phyloP scores from a whole-genome alignment of 2,888 invertebrate genomes.

The Tromatobia lineatoria region DNA sequence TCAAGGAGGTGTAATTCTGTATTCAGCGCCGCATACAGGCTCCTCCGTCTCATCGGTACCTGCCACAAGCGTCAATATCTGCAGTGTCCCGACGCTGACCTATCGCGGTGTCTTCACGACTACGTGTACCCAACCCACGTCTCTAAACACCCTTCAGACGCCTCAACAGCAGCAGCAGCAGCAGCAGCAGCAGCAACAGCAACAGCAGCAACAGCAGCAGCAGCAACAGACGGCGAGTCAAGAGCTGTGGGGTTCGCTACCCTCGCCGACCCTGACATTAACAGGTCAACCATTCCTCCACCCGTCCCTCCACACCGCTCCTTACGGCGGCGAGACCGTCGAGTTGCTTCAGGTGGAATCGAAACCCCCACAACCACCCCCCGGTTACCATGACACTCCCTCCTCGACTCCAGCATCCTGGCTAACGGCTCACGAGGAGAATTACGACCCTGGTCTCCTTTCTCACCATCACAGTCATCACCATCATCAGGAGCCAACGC shows the following conservation, averaged over 20 bases:
- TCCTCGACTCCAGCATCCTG: conserved; percentile 86
- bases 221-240: conserved; percentile 84
- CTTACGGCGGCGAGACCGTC: conserved; percentile 82
- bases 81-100: conserved; percentile 83
- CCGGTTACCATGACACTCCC: conserved; percentile 89
- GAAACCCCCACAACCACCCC: conserved; percentile 86
- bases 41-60: conserved; percentile 76
- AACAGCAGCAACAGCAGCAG: conserved; percentile 79
- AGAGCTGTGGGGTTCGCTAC: conserved; percentile 82
- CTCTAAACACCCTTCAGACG: conserved; percentile 87
- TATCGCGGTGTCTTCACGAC: conserved; percentile 92
- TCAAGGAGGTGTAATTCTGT: conserved; percentile 83
- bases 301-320: conserved; percentile 82
- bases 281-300: conserved; percentile 83
- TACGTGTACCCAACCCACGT: conserved; percentile 90
- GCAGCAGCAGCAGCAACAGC: conserved; percentile 85
- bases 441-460: conserved; percentile 86
- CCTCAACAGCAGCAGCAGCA: conserved; percentile 87
- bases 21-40: conserved; percentile 81
- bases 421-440: conserved; percentile 85
- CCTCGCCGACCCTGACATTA: conserved; percentile 82
- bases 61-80: conserved; percentile 85
- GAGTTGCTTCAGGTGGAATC: conserved; percentile 84
- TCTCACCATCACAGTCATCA: conserved; percentile 87
- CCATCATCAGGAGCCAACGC: conserved; percentile 88